Base-by-base conservation (phyloP, 1,140 invertebrate genomes). In the Drosophila pallidifrons region DNA sequence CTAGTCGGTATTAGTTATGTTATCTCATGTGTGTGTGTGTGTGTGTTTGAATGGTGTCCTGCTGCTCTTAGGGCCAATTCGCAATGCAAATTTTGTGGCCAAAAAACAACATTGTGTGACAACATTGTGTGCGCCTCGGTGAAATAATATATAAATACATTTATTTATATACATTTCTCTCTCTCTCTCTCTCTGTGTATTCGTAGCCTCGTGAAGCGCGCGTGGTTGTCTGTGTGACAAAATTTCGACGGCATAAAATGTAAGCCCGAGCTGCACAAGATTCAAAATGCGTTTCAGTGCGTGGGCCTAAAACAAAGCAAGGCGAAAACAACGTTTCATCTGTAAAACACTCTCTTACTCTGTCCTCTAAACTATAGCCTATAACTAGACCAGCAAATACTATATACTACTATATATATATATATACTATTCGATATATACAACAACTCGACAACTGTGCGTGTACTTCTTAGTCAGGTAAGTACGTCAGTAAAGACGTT, bases 211-310 rank as follows among this genome's bases (percentile, higher is more conserved):
- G 10, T 55, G 35, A 61, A 46, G 25, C 45, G 51, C 61, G 69
- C 65, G 79, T 75, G 64, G 82, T 74, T 81, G 64, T 81, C 74
- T 81, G 55, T 77, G 81, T 82, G 81, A 78, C 75, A 81, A 81
- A 59, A 25, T 25, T 54, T 47, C 35, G 16, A 5, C 52, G 16
- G 65, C 41, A 58, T 35, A 74, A 69, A 69, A 69, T 74, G 65
- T 74, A 55, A 74, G 57, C 64, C 49, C 25, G 38, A 51, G 64
- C 47, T 35, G 51, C 32, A 13, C 8, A 49, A 54, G 30, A 52
- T 41, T 32, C 8, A 63, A 57, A 69, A 69, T 41, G 71, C 71
- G 49, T 52, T 30, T 43, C 63, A 46, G 55, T 68, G 71, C 64
- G 64, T 68, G 47, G 55, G 64, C 55, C 52, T 16, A 28, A 32